These are phyloP conservation scores for Caenorhabditis imperialis DNA, from an alignment of 2,888 invertebrate genomes.

Conservation along the genomic window DNA sequence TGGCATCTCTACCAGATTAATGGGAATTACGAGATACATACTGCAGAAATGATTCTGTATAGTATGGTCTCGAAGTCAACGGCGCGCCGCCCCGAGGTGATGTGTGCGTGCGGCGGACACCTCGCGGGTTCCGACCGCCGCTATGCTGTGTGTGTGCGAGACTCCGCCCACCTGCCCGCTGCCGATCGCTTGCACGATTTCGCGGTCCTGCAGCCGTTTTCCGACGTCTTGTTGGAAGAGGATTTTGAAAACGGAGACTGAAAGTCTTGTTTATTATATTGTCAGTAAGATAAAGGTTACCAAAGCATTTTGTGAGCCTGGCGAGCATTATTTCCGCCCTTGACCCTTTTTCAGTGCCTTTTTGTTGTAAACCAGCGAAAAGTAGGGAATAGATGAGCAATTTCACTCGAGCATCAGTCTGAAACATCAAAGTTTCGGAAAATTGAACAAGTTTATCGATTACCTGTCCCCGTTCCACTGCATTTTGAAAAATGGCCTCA, in stretches of 20 bases:
- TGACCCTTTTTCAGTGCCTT: background rate
- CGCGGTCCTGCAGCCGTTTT: constrained; percentile 22
- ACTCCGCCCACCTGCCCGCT: constrained; percentile 31
- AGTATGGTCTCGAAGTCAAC: constrained; percentile 57
- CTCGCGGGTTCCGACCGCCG: constrained; percentile 16
- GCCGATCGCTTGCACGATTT: constrained; percentile 34
- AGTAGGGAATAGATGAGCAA: constrained; percentile 33
- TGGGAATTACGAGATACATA: constrained; percentile 65
- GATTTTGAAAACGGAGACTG: constrained; percentile 37
- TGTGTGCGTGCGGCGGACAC: constrained; percentile 11
- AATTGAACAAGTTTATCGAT: background rate
- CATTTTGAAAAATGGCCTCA: constrained; percentile 44
- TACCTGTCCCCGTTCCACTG: constrained; percentile 22
- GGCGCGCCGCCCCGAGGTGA: background rate
- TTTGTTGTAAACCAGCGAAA: constrained; percentile 36
- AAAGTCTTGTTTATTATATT: background rate
- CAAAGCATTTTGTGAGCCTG: constrained; percentile 26
- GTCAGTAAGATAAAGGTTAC: constrained; percentile 1
- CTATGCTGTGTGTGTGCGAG: background rate
- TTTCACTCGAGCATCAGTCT: background rate
- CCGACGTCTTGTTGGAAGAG: constrained; percentile 32
- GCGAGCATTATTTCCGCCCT: constrained; percentile 15
- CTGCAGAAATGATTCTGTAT: constrained; percentile 69
- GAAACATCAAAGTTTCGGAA: background rate
- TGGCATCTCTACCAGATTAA: constrained; percentile 54